Evolutionary conservation across 1,140 invertebrate genomes (phyloP).

Genomic region (Lucilia cuprina): DNA sequence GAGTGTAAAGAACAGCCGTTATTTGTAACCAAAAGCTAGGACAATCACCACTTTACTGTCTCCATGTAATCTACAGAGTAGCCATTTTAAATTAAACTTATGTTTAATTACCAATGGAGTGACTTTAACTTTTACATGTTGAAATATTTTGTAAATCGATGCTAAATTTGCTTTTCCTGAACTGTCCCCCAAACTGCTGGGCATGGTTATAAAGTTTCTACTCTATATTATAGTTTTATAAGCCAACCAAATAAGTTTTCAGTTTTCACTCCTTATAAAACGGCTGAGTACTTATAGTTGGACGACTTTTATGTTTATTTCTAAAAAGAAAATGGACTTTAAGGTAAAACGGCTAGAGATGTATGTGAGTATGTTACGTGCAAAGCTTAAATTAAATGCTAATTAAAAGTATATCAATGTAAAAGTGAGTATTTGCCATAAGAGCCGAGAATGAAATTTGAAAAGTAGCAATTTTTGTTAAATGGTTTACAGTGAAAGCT

Average conservation of each 20-base stretch:
- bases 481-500: background rate
- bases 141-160: too few relatives aligned
- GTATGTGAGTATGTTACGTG: constrained; percentile 6
- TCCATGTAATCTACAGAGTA: too few relatives aligned
- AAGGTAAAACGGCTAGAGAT: background rate
- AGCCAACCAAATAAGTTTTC: background rate
- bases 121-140: too few relatives aligned
- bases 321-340: background rate
- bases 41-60: too few relatives aligned
- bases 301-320: background rate
- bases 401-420: background rate
- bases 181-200: too few relatives aligned
- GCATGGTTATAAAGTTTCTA: too few relatives aligned
- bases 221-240: background rate
- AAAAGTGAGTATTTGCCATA: background rate
- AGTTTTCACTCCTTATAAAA: background rate
- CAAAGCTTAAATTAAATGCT: background rate
- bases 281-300: too few relatives aligned
- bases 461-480: background rate
- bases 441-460: background rate
- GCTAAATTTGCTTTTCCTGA: too few relatives aligned
- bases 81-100: too few relatives aligned
- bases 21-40: too few relatives aligned
- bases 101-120: too few relatives aligned
- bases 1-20: too few relatives aligned